Evolutionary conservation across 2,113 vertebrate genomes (phyloP).

Genomic region (Polyodon spathula): DNA sequence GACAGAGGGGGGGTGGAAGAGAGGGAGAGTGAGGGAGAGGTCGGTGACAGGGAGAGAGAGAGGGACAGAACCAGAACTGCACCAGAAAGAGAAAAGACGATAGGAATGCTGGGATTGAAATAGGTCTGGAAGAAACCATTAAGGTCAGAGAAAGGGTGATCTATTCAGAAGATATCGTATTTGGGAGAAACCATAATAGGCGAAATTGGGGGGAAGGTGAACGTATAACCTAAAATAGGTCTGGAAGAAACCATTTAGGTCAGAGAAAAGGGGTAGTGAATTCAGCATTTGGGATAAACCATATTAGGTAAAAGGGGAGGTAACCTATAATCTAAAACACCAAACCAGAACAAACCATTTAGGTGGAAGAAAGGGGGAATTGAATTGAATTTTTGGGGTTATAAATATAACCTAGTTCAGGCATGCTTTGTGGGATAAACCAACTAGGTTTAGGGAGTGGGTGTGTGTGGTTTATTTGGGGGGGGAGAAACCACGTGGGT

Average conservation of each 20-base stretch:
- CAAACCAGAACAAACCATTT: neutral
- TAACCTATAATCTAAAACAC: too few species aligned
- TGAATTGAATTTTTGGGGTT: too few species aligned
- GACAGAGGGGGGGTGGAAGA: too few species aligned
- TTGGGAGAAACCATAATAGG: too few species aligned
- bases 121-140: conserved; percentile 46
- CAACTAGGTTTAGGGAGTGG: too few species aligned
- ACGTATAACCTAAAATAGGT: too few species aligned
- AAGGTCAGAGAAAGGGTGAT: conserved; percentile 38
- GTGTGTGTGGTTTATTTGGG: too few species aligned
- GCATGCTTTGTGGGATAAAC: too few species aligned
- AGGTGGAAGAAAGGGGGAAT: too few species aligned
- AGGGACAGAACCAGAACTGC: neutral
- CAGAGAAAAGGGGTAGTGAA: too few species aligned
- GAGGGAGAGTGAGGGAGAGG: neutral
- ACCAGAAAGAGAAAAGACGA: neutral
- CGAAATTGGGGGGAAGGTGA: conserved; percentile 34
- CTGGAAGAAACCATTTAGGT: conserved; percentile 3
- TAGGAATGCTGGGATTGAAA: conserved; percentile 24
- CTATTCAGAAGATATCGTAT: conserved; percentile 9
- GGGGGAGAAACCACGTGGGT: conserved; percentile 30
- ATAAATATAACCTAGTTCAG: conserved; percentile 50
- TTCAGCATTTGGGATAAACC: conserved; percentile 41
- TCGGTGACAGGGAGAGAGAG: conserved; percentile 4
- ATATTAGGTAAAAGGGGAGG: too few species aligned